Evolutionary conservation across 2,113 vertebrate species (phyloP), one percentile per base, ranked within the genome.

Genomic region (Tachycineta bicolor): DNA sequence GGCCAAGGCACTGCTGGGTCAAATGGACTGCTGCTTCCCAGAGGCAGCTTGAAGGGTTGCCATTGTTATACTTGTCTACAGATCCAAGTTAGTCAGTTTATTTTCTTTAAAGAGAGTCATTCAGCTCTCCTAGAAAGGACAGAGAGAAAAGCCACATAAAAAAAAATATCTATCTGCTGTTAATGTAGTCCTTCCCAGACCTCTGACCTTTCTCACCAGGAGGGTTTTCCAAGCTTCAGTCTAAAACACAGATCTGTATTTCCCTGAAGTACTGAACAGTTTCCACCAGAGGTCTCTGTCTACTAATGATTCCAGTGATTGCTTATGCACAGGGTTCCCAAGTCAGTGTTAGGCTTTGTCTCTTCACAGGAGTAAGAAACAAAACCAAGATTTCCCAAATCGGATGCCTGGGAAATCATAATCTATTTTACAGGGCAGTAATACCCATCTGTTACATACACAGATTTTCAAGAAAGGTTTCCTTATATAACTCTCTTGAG

Each of bases 211-310:
- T 71, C 84, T 37, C 60, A 81, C 28, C 56, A 90, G 78, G 67
- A 64, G 49, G 20, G 47, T 31, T 94, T 94, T 90, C 44, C 62
- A 83, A 67, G 63, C 55, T 82, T 91, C 58, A 22, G 60, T 90
- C 58, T 31, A 76, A 75, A 83, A 44, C 0, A 44, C 0, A 85
- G 29, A 75, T 8, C 41, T 44, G 9, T 46, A 70, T 77, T 94
- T 68, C 76, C 60, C 50, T 90, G 97, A 92, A 95, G 65, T 97
- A 88, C 83, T 56, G 25, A 86, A 44, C 11, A 12, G 24, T 53
- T 90, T 92, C 96, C 97, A 97, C 94, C 91, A 97, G 97, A 96
- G 97, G 96, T 89, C 97, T 94, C 97, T 96, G 93, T 94, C 86
- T 84, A 77, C 96, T 90, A 88, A 95, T 88, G 96, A 87, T 94